Conservation (phyloP, 2,888 invertebrate genomes). For the Drosophila anceps region DNA sequence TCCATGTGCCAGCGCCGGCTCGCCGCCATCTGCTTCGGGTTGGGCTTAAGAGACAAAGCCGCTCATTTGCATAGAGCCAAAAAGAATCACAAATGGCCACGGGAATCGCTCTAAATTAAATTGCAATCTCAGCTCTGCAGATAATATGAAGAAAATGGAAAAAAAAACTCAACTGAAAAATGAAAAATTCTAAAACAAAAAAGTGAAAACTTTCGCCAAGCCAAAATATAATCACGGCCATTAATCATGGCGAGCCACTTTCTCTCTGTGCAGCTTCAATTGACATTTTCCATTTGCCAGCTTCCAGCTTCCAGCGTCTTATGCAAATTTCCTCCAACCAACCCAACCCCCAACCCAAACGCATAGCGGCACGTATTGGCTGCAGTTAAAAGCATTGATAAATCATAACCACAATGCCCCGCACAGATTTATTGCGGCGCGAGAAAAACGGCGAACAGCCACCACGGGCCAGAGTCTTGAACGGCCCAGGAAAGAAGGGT, state of each 20-base stretch:
- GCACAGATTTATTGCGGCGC: slow-evolving; percentile 56
- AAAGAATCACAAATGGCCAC: slow-evolving; percentile 43
- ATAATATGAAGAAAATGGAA: slow-evolving; percentile 51
- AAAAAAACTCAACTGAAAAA: slow-evolving; percentile 16
- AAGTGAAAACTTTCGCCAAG: slow-evolving; percentile 23
- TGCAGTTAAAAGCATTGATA: slow-evolving; percentile 82
- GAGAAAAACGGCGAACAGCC: slow-evolving; percentile 23
- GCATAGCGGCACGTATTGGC: slow-evolving; percentile 52
- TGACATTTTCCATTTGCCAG: slow-evolving; percentile 77
- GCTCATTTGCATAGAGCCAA: slow-evolving; percentile 71
- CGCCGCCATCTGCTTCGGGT: slow-evolving; percentile 14
- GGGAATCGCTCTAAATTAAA: slow-evolving; percentile 75
- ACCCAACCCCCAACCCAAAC: neutral
- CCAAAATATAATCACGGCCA: slow-evolving; percentile 69
- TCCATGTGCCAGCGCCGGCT: slow-evolving; percentile 1
- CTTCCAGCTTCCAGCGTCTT: slow-evolving; percentile 35
- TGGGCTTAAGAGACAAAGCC: slow-evolving; percentile 61
- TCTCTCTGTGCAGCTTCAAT: slow-evolving; percentile 57
- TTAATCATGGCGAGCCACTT: slow-evolving; percentile 65
- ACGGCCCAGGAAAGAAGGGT: neutral
- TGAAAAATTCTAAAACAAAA: slow-evolving; percentile 19
- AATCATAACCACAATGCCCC: slow-evolving; percentile 73
- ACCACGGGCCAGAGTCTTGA: neutral
- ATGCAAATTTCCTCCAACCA: slow-evolving; percentile 26
- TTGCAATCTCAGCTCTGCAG: slow-evolving; percentile 70